Conservation (phyloP, 2,888 invertebrate species). For the Pasiphila rectangulata region DNA sequence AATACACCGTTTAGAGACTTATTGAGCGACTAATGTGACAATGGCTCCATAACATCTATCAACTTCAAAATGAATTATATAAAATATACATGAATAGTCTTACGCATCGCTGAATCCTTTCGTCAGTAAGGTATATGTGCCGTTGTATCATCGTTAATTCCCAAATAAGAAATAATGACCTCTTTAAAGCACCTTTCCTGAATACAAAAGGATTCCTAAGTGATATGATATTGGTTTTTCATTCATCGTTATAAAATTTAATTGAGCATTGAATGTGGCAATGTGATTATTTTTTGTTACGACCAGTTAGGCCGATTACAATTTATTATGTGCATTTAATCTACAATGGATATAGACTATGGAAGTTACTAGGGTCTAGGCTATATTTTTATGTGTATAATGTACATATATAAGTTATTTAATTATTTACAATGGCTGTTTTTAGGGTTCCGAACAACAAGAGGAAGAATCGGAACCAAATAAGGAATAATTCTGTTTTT, state of each 20-base stretch:
- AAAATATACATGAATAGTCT: no score
- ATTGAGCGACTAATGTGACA: conserved; percentile 56
- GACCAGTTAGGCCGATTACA: neutral
- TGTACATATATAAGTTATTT: no score
- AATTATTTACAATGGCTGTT: no score
- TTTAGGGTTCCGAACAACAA: no score
- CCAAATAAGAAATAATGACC: conserved; percentile 55
- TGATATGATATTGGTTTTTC: conserved; percentile 11
- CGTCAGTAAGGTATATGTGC: conserved; percentile 49
- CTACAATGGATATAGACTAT: no score
- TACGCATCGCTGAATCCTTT: conserved; percentile 59
- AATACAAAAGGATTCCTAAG: conserved; percentile 23
- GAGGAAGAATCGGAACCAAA: no score
- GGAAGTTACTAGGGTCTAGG: no score
- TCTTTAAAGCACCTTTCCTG: conserved; percentile 50
- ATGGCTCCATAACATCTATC: conserved; percentile 57
- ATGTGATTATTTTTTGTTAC: neutral
- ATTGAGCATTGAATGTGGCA: neutral
- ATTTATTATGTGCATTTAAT: neutral
- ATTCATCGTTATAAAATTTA: conserved; percentile 5
- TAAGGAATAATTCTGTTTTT: no score
- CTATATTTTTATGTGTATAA: no score
- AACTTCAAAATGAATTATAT: conserved; percentile 48
- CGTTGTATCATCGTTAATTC: conserved; percentile 51
- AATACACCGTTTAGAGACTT: conserved; percentile 52